These are phyloP conservation scores for Orthosia gothica DNA, from an alignment of 2,888 invertebrate species.

Conservation along the genomic window DNA sequence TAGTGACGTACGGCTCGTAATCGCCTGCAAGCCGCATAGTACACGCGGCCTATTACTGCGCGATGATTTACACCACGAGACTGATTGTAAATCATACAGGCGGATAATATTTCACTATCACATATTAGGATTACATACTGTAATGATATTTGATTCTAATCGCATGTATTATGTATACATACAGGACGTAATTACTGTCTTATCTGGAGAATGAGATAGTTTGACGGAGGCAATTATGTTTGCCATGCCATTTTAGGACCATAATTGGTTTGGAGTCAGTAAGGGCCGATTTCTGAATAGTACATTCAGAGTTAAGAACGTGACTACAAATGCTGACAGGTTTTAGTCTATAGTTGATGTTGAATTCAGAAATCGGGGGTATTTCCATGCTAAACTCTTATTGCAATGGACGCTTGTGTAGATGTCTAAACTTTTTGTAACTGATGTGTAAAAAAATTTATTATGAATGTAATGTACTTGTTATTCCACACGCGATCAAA, in stretches of 20 bases:
- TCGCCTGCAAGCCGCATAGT: conserved; percentile 3
- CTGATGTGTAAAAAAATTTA: not conserved
- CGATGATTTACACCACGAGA: conserved; percentile 19
- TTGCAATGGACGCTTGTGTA: not conserved
- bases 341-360: too few species aligned
- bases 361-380: too few species aligned
- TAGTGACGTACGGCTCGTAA: not conserved
- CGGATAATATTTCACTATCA: conserved; percentile 5
- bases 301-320: too few species aligned
- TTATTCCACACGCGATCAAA: not conserved
- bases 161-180: not conserved
- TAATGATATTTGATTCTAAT: conserved; percentile 26
- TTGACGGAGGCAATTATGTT: too few species aligned
- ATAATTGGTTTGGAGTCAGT: too few species aligned
- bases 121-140: conserved; percentile 5
- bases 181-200: conserved; percentile 7
- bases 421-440: not conserved
- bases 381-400: not conserved
- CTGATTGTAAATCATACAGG: conserved; percentile 29
- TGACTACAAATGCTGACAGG: too few species aligned
- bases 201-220: not conserved
- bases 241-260: too few species aligned
- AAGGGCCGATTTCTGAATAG: too few species aligned
- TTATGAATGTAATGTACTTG: not conserved
- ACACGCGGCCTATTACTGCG: not conserved